Evolutionary conservation across 2,797 vertebrate species (phyloP), one percentile per base, ranked within the genome.

Genomic region (Oryzias dopingdopingensis): DNA sequence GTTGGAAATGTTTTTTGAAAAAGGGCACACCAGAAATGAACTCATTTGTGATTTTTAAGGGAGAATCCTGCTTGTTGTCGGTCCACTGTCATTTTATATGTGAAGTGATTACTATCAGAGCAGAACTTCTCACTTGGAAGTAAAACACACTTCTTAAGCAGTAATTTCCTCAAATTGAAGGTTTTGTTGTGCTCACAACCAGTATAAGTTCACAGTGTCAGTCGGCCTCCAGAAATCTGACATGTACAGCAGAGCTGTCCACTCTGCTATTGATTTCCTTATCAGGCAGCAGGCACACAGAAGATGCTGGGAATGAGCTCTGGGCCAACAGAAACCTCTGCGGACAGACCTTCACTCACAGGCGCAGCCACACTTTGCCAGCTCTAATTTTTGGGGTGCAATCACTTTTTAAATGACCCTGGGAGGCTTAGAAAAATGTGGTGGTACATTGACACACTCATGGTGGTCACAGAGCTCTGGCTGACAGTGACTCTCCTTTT

Each of bases 241-340:
- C 77, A 77, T 48, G 41, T 15, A 5, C 40, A 55, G 55, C 80
- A 53, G 65, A 81, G 57, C 67, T 66, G 80, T 83, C 64, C 76
- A 73, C 70, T 72, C 55, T 51, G 4, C 73, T 77, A 78, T 81
- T 75, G 78, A 84, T 81, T 80, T 67, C 60, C 70, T 78, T 81
- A 81, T 86, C 77, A 73, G 66, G 43, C 37, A 74, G 57, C 42
- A 65, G 70, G 71, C 76, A 76, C 66, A 68, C 59, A 65, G 70
- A 58, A 64, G 59, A 74, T 64, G 72, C 42, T 20, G 22, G 47
- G 56, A 77, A 70, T 52, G 50, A 61, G 71, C 59, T 76, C 4
- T 69, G 63, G 29, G 54, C 59, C 40, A 13, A 68, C 16, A 48
- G 15, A 65, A 67, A 65, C 59, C 64, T 65, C 59, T 20, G 5